Base-by-base conservation (phyloP, 2,888 invertebrate species). In the Cerastis rubricosa region DNA sequence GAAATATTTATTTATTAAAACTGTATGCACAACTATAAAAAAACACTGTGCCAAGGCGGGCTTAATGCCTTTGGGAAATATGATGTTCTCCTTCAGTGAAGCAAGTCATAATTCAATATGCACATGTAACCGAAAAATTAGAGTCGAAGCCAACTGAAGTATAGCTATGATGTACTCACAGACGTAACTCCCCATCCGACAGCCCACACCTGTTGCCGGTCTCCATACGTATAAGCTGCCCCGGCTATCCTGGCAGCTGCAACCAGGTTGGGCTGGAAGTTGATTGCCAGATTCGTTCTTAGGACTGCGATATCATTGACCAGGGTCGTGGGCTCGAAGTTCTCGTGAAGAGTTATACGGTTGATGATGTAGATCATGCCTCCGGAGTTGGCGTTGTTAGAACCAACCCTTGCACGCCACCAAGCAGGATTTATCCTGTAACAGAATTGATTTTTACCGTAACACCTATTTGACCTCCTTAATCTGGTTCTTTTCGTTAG, bases 381-480 rank as follows among this genome's bases (percentile, higher is more conserved):
- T 0, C 92, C 92, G 0, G 90, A 78, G 69, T 90, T 91, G 47
- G 91, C 90, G 76, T 81, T 85, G 0, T 90, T 83, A 1, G 96
- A 93, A 0, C 95, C 95, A 0, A 94, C 92, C 64, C 95, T 90
- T 0, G 91, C 93, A 5, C 95, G 93, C 95, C 95, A 96, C 89
- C 90, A 90, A 22, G 71, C 82, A 14, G 90, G 87, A 59, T 95
- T 81, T 1, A 78, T 67, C 8, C 94, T 94, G 90, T 45, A 76
- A 64, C 9, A 43, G 17, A 25, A 64, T 11, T 63, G 12, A n/a
- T 61, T n/a, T 40, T 11, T 22, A 63, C 2, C 6, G 2, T 14
- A 14, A 57, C 1, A 35, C 5, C 35, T 9, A 19, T 9, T 35
- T 61, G 35, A 61, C 19, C 61, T 35, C 9, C 14, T 57, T 57